These are phyloP conservation scores for Cistogaster globosa DNA, from an alignment of 2,888 invertebrate genomes.

Conservation along the genomic window DNA sequence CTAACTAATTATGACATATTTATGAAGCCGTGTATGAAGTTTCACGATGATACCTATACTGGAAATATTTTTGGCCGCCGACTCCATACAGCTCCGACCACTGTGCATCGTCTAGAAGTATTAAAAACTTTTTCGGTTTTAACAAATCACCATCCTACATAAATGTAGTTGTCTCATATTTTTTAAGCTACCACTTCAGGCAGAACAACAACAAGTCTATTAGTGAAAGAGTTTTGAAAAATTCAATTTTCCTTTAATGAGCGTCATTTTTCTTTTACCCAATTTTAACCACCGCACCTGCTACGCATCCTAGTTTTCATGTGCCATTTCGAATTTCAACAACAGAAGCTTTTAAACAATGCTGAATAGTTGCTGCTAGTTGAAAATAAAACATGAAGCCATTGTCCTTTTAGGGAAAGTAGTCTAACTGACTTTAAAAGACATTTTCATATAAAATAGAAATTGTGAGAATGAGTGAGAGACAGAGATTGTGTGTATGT, in stretches of 20 bases:
- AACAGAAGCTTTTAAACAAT: neutral
- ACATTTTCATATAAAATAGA: constrained; percentile 18
- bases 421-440: constrained; percentile 31
- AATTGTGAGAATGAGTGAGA: neutral
- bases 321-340: constrained; percentile 21
- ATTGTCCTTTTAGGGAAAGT: constrained; percentile 41
- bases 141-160: constrained; percentile 47
- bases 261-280: constrained; percentile 66
- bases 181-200: neutral
- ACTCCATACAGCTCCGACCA: no score
- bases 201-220: constrained; percentile 48
- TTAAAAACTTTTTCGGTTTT: constrained; percentile 28
- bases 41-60: no score
- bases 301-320: constrained; percentile 47
- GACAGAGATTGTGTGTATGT: constrained; percentile 17
- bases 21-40: no score
- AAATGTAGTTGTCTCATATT: constrained; percentile 32
- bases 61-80: no score
- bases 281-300: constrained; percentile 64
- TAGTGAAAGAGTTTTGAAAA: constrained; percentile 52
- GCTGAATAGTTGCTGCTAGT: constrained; percentile 15
- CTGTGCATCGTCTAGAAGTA: neutral
- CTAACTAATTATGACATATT: no score
- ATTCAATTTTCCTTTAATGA: constrained; percentile 70
- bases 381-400: constrained; percentile 29